phyloP scores from a whole-genome alignment of 2,888 invertebrate genomes.

The Operophtera brumata region DNA sequence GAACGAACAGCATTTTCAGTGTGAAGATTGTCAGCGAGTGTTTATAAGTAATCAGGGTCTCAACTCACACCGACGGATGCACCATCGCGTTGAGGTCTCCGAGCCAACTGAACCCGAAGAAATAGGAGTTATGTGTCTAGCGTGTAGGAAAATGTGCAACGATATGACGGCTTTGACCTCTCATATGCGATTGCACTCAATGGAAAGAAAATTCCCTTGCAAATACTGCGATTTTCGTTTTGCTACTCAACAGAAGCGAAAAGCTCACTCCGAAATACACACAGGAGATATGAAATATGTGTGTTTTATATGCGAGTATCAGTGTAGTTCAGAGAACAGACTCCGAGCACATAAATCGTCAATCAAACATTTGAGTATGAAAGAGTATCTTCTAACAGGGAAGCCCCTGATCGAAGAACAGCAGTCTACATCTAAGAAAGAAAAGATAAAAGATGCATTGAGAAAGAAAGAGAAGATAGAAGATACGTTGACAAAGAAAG shows the following conservation, averaged over 20 bases:
- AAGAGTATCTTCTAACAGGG: constrained; percentile 62
- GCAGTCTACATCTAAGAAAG: constrained; percentile 47
- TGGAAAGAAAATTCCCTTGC: constrained; percentile 67
- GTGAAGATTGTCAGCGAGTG: constrained; percentile 65
- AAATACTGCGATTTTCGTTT: constrained; percentile 74
- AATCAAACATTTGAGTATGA: constrained; percentile 67
- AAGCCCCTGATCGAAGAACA: constrained; percentile 52
- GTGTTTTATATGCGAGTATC: constrained; percentile 74
- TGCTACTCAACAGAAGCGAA: constrained; percentile 66
- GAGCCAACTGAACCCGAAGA: constrained; percentile 54
- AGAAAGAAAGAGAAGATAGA: constrained; percentile 48
- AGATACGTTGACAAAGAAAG: too few species aligned
- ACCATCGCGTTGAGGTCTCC: constrained; percentile 54
- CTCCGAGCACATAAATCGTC: constrained; percentile 66
- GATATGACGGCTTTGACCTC: constrained; percentile 64
- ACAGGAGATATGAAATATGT: constrained; percentile 75
- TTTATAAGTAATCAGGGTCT: constrained; percentile 67
- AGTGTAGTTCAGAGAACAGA: constrained; percentile 69
- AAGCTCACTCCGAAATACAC: constrained; percentile 65
- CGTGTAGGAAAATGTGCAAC: constrained; percentile 70
- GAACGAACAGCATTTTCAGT: constrained; percentile 62
- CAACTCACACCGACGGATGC: constrained; percentile 65
- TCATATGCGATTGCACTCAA: constrained; percentile 69
- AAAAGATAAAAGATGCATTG: constrained; percentile 36
- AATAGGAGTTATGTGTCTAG: constrained; percentile 65